A percentile compares a stretch with the other conserved stretches of the same genome.
Evolutionary conservation across 2,797 vertebrate species (phyloP).

Genomic region (Tangara arthus): DNA sequence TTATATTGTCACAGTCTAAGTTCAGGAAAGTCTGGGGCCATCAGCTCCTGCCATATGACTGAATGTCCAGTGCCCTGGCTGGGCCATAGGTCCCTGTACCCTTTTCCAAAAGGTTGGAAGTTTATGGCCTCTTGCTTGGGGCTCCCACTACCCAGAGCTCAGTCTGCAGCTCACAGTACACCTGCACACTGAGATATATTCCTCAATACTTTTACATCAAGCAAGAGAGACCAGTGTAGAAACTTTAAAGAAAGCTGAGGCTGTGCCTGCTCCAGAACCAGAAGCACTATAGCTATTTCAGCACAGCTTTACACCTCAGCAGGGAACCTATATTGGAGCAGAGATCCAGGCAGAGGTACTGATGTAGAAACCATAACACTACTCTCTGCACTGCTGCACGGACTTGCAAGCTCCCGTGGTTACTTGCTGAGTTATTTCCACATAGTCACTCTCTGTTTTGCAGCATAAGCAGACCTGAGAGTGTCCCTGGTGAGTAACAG

Average conservation of each 20-base stretch:
- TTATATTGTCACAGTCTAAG: not conserved
- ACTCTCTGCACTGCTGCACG: not conserved
- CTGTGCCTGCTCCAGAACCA: not conserved
- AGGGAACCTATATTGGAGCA: not conserved
- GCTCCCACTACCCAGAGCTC: not conserved
- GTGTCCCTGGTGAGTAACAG: not conserved
- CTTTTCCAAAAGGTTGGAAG: not conserved
- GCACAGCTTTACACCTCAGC: not conserved
- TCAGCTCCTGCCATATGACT: not conserved
- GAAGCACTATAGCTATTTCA: not conserved
- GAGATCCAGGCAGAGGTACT: not conserved
- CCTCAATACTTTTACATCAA: not conserved
- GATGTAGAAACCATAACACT: not conserved
- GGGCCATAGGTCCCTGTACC: not conserved
- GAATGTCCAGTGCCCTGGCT: not conserved
- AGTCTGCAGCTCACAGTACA: not conserved
- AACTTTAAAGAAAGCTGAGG: not conserved
- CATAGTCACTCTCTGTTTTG: not conserved
- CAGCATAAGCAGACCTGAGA: not conserved
- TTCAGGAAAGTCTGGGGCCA: rapidly evolving
- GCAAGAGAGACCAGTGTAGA: not conserved
- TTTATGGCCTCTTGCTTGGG: not conserved
- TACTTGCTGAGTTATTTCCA: not conserved
- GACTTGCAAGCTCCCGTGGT: not conserved
- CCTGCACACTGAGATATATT: not conserved